phyloP scores from a whole-genome alignment of 2,113 vertebrate species.

The Tor tambroides region DNA sequence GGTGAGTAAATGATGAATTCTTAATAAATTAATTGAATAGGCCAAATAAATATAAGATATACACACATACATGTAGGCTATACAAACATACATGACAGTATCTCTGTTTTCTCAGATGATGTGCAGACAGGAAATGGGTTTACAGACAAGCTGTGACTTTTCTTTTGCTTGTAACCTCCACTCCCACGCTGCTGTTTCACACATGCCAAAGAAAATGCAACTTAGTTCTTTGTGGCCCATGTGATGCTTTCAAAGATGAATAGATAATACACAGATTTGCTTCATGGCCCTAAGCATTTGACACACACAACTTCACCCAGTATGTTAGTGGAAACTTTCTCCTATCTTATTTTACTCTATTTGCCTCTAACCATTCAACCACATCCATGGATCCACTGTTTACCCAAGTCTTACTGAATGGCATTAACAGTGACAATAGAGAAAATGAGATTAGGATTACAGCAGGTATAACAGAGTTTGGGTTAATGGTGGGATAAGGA shows the following conservation, averaged over 20 bases:
- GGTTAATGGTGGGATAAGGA: conserved; percentile 57
- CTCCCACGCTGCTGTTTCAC: conserved; percentile 6
- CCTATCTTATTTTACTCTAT: conserved; percentile 4
- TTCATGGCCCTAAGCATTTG: not conserved
- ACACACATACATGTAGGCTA: conserved; percentile 23
- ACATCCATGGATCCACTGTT: conserved; percentile 40
- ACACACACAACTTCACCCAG: not conserved
- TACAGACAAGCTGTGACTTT: conserved; percentile 13
- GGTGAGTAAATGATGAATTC: not conserved
- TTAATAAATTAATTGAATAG: too few species aligned
- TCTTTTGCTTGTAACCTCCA: conserved; percentile 1
- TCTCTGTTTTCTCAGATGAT: not conserved
- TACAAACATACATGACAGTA: conserved; percentile 31
- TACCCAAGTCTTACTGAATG: conserved; percentile 51
- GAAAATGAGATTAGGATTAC: conserved; percentile 70
- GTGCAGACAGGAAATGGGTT: conserved; percentile 33
- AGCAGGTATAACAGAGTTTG: conserved; percentile 69
- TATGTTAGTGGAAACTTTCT: not conserved
- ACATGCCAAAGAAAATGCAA: not conserved
- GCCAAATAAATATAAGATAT: not conserved
- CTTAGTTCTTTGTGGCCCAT: not conserved
- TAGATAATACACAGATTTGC: not conserved
- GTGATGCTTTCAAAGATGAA: not conserved
- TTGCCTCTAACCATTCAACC: conserved; percentile 13
- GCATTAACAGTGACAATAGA: conserved; percentile 64